phyloP scores from a whole-genome alignment of 2,888 invertebrate species.

The Lapara coniferarum region DNA sequence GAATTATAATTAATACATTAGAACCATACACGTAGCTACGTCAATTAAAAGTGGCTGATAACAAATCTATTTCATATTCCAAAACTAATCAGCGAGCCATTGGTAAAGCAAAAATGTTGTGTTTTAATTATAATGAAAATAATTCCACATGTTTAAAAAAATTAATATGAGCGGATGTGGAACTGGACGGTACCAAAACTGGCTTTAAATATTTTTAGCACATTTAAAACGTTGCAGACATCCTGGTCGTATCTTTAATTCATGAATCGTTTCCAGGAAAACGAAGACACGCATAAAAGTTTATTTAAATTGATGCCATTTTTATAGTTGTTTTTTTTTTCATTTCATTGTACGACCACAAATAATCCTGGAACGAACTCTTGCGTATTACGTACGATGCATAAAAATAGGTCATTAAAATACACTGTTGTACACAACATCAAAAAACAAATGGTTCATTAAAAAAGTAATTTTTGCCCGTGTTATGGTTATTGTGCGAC shows the following conservation, averaged over 20 bases:
- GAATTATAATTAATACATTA: neutral
- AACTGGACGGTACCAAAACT: neutral
- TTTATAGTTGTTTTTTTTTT: neutral
- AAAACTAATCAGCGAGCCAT: neutral
- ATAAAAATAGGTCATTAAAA: neutral
- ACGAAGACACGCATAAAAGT: conserved; percentile 28
- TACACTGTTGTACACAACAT: neutral
- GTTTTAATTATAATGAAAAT: neutral
- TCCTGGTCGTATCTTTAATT: conserved; percentile 25
- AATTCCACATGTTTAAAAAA: neutral
- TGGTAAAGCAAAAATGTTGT: neutral
- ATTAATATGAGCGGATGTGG: no score
- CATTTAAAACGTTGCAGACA: conserved; percentile 10
- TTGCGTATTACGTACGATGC: neutral
- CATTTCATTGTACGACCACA: neutral
- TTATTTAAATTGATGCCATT: neutral
- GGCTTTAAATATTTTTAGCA: conserved; percentile 21
- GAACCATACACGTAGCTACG: neutral
- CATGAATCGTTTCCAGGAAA: conserved; percentile 31
- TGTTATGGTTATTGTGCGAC: no score
- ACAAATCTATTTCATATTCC: neutral
- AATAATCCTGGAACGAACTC: neutral
- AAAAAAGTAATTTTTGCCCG: neutral
- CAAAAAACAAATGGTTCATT: neutral
- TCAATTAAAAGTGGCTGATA: neutral